phyloP scores from a whole-genome alignment of 2,113 vertebrate species.

The Neomonachus schauinslandi region DNA sequence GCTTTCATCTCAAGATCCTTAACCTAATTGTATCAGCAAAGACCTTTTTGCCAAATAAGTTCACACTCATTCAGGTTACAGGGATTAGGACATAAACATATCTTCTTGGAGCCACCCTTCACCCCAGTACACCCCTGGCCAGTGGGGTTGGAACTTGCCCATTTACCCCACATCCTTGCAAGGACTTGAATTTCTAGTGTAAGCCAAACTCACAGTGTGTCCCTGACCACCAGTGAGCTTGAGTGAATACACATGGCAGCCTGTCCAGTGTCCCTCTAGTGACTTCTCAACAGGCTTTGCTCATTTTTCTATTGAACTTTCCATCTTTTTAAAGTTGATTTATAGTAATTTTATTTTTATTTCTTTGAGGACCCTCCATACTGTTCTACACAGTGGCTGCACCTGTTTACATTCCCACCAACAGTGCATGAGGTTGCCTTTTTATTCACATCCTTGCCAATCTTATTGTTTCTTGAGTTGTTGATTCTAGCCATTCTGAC shows the following conservation, averaged over 20 bases:
- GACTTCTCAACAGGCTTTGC: neutral
- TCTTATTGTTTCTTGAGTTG: neutral
- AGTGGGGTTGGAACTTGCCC: neutral
- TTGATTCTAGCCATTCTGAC: neutral
- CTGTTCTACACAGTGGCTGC: neutral
- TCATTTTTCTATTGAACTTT: neutral
- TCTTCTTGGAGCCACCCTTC: neutral
- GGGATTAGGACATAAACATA: fast-evolving
- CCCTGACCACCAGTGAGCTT: neutral
- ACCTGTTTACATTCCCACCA: neutral
- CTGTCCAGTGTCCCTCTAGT: neutral
- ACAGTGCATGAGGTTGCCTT: fast-evolving
- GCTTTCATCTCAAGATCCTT: neutral
- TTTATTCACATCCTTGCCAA: neutral
- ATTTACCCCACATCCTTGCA: neutral
- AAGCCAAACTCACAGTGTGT: neutral
- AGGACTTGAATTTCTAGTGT: neutral
- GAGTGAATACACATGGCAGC: neutral
- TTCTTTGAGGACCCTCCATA: neutral
- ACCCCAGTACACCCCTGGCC: too few species aligned
- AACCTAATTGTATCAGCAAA: neutral
- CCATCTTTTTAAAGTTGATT: neutral
- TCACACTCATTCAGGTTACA: neutral
- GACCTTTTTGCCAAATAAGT: neutral
- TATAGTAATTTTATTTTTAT: neutral